Conservation (phyloP, 2,113 vertebrate genomes). For the Oreotrochilus melanogaster region DNA sequence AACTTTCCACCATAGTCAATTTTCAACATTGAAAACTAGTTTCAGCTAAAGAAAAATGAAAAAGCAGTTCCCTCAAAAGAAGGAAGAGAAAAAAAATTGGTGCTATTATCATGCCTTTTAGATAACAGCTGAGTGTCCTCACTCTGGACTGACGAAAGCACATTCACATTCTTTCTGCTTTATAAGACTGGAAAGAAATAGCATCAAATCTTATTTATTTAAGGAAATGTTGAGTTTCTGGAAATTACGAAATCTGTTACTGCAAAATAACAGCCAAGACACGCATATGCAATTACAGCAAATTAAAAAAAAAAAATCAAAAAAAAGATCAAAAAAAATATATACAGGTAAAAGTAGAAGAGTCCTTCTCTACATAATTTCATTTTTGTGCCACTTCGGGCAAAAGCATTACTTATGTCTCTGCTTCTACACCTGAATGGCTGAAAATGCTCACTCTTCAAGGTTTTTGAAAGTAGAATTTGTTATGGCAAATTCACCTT, state of each 20-base stretch:
- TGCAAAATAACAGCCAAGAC: background rate
- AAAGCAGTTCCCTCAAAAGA: background rate
- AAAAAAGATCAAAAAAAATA: background rate
- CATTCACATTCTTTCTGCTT: background rate
- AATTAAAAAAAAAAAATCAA: background rate
- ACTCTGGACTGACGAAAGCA: background rate
- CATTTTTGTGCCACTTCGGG: background rate
- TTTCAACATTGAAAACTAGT: background rate
- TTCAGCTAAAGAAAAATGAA: background rate
- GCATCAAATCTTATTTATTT: background rate
- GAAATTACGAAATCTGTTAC: background rate
- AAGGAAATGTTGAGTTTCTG: background rate
- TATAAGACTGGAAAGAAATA: background rate
- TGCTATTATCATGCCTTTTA: background rate
- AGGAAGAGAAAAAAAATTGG: background rate
- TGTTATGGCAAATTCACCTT: background rate
- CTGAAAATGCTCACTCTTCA: background rate
- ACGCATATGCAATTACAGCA: background rate
- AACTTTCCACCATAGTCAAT: background rate
- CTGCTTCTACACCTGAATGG: background rate
- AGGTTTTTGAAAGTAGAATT: background rate
- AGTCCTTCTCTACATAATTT: background rate
- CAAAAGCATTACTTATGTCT: background rate
- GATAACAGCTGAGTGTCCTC: background rate
- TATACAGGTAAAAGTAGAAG: background rate